Conservation (phyloP, 37 sponge, comb jelly and placozoan genomes). For the Mnemiopsis leidyi region DNA sequence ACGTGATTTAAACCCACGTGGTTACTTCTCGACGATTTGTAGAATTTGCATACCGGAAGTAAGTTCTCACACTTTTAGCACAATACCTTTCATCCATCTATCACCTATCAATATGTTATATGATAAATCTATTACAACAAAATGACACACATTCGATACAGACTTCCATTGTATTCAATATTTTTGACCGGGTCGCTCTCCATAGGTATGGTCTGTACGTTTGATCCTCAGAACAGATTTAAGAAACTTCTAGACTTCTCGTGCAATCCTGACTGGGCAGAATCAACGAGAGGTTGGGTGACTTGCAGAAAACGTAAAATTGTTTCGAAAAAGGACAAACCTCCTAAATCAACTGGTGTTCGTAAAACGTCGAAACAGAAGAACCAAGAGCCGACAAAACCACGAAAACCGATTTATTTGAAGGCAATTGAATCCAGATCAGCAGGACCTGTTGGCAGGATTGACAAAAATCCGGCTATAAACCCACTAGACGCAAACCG, state of each 20-base stretch:
- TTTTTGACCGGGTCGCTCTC: neutral
- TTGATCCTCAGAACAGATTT: neutral
- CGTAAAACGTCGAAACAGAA: neutral
- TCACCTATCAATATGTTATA: too few relatives aligned
- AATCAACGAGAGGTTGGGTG: neutral
- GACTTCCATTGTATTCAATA: neutral
- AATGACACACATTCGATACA: neutral
- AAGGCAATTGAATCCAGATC: constrained; percentile 10
- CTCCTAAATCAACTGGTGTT: neutral
- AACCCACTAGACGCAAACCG: neutral
- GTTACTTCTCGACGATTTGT: neutral
- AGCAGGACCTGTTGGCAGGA: neutral
- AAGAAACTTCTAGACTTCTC: constrained; percentile 20
- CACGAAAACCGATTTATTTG: neutral
- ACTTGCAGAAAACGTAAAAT: constrained; percentile 10
- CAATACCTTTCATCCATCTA: neutral
- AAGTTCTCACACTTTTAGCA: neutral
- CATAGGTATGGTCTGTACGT: constrained; percentile 24
- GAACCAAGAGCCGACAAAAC: neutral
- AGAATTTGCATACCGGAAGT: neutral
- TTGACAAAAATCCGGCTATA: neutral
- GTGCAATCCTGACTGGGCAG: constrained; percentile 46
- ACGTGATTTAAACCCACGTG: neutral
- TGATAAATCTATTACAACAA: neutral
- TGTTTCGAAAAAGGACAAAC: neutral